Evolutionary conservation across 2,888 invertebrate species (phyloP).

Genomic region (Torymus texanus): DNA sequence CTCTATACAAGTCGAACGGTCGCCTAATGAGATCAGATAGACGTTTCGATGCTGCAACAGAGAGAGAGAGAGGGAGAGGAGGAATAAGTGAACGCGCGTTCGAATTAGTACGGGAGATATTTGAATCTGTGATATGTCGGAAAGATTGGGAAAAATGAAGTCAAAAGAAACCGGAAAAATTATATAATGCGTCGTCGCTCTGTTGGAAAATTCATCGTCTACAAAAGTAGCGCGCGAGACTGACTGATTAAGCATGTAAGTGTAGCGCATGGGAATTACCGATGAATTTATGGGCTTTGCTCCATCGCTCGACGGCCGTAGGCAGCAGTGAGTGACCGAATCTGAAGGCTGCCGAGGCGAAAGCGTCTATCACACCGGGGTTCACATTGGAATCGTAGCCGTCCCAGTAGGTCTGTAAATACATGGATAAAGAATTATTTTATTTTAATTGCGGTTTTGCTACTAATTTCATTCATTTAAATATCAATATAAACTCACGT

Average conservation of each 20-base stretch:
- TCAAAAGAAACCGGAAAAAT: too few relatives aligned
- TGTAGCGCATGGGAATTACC: constrained; percentile 76
- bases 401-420: constrained; percentile 80
- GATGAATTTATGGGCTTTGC: constrained; percentile 95
- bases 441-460: too few relatives aligned
- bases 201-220: too few relatives aligned
- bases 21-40: constrained; percentile 91
- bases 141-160: too few relatives aligned
- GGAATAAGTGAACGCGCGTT: too few relatives aligned
- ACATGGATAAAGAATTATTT: background rate
- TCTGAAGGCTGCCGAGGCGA: constrained; percentile 93
- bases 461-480: too few relatives aligned
- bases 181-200: too few relatives aligned
- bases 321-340: constrained; percentile 94
- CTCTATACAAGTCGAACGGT: constrained; percentile 92
- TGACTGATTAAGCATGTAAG: too few relatives aligned
- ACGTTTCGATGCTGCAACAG: constrained; percentile 86
- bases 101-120: too few relatives aligned
- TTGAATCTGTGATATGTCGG: too few relatives aligned
- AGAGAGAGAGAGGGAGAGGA: too few relatives aligned
- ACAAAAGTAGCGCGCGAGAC: too few relatives aligned
- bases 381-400: constrained; percentile 90
- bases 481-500: constrained; percentile 75
- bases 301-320: constrained; percentile 94
- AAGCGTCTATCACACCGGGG: constrained; percentile 91